phyloP scores from a whole-genome alignment of 1,140 invertebrate genomes.

The Drosophila gunungcola region DNA sequence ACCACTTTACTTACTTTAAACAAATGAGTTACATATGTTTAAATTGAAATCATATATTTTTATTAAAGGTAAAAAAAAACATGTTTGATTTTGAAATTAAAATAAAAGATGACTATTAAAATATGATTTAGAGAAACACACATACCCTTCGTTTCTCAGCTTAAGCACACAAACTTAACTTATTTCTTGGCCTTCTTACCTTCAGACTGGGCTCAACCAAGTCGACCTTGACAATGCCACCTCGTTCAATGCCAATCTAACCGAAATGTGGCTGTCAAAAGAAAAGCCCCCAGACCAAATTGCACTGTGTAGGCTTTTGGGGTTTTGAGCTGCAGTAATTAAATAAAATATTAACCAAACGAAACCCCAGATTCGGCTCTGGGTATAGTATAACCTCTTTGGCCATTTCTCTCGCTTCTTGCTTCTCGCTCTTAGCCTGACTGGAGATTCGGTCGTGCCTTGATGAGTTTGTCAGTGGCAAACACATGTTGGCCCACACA shows the following conservation, averaged over 20 bases:
- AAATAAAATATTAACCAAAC: constrained; percentile 59
- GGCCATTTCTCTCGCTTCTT: not conserved
- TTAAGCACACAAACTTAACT: not conserved
- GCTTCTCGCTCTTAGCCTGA: not conserved
- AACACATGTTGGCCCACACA: constrained; percentile 51
- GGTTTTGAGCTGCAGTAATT: constrained; percentile 36
- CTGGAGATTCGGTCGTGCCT: constrained; percentile 25
- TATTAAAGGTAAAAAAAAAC: no score
- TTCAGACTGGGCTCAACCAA: not conserved
- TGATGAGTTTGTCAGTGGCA: constrained; percentile 63
- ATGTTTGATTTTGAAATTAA: no score
- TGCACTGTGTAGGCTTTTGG: not conserved
- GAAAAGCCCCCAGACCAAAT: constrained; percentile 6
- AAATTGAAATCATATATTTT: no score
- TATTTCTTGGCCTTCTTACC: not conserved
- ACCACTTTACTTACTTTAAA: no score
- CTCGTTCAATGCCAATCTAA: constrained; percentile 17
- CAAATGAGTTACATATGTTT: no score
- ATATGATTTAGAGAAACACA: no score
- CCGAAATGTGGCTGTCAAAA: constrained; percentile 17
- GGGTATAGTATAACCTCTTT: not conserved
- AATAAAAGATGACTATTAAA: no score
- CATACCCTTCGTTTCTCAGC: no score
- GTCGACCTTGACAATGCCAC: constrained; percentile 33
- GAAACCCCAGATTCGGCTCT: constrained; percentile 12